Percentiles rank a stretch among this genome's conserved stretches.
Conservation (phyloP, 2,797 vertebrate species). For the Picus viridis region DNA sequence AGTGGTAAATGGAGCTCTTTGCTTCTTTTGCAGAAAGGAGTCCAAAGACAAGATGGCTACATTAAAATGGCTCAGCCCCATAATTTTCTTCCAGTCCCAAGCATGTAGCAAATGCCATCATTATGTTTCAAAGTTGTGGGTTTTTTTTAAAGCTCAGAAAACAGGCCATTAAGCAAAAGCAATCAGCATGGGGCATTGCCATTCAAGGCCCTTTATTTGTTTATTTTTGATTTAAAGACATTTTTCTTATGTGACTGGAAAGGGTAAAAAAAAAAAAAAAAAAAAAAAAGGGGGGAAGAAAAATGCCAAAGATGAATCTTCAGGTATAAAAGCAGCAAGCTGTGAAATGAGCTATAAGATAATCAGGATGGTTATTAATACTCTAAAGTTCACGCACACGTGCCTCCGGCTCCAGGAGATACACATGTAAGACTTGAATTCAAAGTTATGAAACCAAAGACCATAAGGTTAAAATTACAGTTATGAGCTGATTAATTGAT, state of each 20-base stretch:
- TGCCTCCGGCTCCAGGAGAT: background rate
- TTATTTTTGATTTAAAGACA: background rate
- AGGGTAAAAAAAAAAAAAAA: background rate
- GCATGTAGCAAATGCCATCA: constrained; percentile 62
- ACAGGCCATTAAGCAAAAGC: constrained; percentile 66
- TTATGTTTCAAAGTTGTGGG: constrained; percentile 48
- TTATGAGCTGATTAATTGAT: constrained; percentile 9
- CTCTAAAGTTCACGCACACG: background rate
- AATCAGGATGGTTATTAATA: constrained; percentile 22
- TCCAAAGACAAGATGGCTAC: constrained; percentile 42
- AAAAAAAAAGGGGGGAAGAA: too few species aligned
- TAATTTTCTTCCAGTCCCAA: constrained; percentile 79
- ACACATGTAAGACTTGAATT: background rate
- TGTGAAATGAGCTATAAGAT: constrained; percentile 54
- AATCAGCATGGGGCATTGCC: constrained; percentile 50
- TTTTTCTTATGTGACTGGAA: constrained; percentile 29
- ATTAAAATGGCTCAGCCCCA: constrained; percentile 71
- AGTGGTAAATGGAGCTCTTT: constrained; percentile 65
- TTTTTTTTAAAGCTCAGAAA: constrained; percentile 46
- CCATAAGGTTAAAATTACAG: background rate
- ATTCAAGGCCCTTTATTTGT: background rate
- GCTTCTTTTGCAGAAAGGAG: constrained; percentile 60
- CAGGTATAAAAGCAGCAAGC: constrained; percentile 53
- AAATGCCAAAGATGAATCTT: constrained; percentile 16
- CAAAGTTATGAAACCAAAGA: background rate